These are phyloP conservation scores for Hassar affinis DNA, from an alignment of 2,113 vertebrate genomes.

Conservation along the genomic window DNA sequence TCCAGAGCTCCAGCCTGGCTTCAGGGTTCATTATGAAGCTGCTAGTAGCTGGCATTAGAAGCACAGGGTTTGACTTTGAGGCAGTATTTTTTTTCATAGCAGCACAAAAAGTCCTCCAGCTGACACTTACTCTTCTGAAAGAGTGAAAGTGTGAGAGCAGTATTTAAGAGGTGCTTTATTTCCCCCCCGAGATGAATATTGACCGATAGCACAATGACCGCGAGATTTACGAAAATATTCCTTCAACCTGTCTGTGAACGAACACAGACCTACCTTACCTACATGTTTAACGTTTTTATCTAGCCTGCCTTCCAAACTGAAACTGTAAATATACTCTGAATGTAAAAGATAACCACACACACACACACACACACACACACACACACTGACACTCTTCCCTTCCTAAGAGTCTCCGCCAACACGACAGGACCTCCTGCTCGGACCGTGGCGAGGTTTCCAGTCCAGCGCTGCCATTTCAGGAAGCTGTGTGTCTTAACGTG, in stretches of 20 bases:
- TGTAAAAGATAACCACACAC: slow-evolving; percentile 18
- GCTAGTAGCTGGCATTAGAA: too few species aligned
- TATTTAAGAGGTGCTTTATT: background rate
- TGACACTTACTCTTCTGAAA: background rate
- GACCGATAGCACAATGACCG: background rate
- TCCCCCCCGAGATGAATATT: background rate
- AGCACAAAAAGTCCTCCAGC: background rate
- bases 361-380: background rate
- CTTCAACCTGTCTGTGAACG: background rate
- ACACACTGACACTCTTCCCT: background rate
- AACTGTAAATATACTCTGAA: slow-evolving; percentile 45
- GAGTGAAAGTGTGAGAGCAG: background rate
- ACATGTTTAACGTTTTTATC: slow-evolving; percentile 3
- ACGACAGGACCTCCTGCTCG: background rate
- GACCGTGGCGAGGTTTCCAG: background rate
- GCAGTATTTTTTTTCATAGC: background rate
- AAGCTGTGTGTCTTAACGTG: background rate
- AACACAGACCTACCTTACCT: slow-evolving; percentile 4
- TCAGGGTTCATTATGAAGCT: background rate
- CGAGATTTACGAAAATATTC: background rate
- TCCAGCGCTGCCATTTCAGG: slow-evolving; percentile 22
- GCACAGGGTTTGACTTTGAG: background rate
- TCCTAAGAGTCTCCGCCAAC: background rate
- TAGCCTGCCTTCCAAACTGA: slow-evolving; percentile 29
- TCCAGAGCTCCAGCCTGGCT: background rate